Evolutionary conservation across 2,888 invertebrate genomes (phyloP).

Genomic region (Callimorpha dominula): DNA sequence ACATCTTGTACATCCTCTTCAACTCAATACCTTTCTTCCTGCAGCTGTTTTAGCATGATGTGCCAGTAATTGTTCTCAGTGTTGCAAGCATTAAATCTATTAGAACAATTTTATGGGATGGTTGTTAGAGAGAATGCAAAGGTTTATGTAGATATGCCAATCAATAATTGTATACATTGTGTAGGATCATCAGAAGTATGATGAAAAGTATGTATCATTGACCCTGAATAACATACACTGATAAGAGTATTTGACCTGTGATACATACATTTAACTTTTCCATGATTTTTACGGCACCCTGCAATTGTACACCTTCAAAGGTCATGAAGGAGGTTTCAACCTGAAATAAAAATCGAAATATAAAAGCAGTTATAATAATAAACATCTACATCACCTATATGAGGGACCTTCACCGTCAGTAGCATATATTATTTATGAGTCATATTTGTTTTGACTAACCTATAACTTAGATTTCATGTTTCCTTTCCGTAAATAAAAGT

Average conservation of each 20-base stretch:
- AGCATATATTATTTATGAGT: slow-evolving; percentile 25
- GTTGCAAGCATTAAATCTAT: no score
- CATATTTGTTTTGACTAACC: slow-evolving; percentile 35
- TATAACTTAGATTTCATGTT: background rate
- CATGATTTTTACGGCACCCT: slow-evolving; percentile 97
- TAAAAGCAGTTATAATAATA: background rate
- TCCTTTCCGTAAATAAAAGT: background rate
- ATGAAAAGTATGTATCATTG: slow-evolving; percentile 15
- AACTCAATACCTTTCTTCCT: no score
- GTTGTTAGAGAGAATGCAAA: no score
- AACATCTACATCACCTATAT: background rate
- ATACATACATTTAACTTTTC: slow-evolving; percentile 96
- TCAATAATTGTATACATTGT: no score
- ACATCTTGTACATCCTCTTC: no score
- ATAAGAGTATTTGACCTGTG: slow-evolving; percentile 14
- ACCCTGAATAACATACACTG: slow-evolving; percentile 21
- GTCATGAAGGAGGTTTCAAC: slow-evolving; percentile 97
- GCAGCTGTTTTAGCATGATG: no score
- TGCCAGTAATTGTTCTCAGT: no score
- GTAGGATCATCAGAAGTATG: no score
- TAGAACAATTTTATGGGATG: no score
- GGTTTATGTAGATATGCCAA: no score
- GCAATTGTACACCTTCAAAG: slow-evolving; percentile 97
- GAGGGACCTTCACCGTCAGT: slow-evolving; percentile 19
- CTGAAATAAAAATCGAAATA: slow-evolving; percentile 80